phyloP scores from a whole-genome alignment of 2,888 invertebrate species.

The Lymantria monacha region DNA sequence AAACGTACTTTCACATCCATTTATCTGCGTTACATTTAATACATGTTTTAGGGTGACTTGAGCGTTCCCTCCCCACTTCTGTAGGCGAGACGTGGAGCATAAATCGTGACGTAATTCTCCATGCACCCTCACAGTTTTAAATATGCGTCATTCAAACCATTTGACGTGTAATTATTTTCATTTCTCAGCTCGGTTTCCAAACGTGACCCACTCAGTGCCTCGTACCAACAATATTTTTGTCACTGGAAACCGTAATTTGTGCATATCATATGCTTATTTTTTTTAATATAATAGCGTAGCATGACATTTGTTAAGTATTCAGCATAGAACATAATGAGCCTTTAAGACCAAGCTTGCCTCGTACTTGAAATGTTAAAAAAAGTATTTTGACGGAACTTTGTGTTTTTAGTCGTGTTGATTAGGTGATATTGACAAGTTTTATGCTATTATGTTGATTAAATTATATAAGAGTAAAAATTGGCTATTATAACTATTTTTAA shows the following conservation, averaged over 20 bases:
- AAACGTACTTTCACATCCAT: conserved; percentile 21
- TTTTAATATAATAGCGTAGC: too few relatives aligned
- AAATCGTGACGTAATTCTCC: conserved; percentile 45
- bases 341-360: too few relatives aligned
- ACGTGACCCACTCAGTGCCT: conserved; percentile 39
- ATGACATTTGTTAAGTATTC: too few relatives aligned
- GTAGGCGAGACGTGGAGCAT: conserved; percentile 38
- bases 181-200: conserved; percentile 56
- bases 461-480: too few relatives aligned
- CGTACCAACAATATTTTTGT: conserved; percentile 47
- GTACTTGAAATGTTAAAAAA: too few relatives aligned
- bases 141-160: conserved; percentile 69
- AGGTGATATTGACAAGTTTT: too few relatives aligned
- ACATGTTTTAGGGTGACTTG: conserved; percentile 30
- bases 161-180: conserved; percentile 72
- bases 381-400: too few relatives aligned
- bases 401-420: too few relatives aligned
- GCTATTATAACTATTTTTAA: too few relatives aligned
- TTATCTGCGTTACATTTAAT: conserved; percentile 32
- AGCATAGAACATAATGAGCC: too few relatives aligned
- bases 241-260: conserved; percentile 48
- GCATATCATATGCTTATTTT: too few relatives aligned
- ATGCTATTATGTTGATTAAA: too few relatives aligned
- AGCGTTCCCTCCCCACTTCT: conserved; percentile 10
- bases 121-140: conserved; percentile 50